Evolutionary conservation across 2,797 vertebrate genomes (phyloP).

Genomic region (Rhyacichthys aspro): DNA sequence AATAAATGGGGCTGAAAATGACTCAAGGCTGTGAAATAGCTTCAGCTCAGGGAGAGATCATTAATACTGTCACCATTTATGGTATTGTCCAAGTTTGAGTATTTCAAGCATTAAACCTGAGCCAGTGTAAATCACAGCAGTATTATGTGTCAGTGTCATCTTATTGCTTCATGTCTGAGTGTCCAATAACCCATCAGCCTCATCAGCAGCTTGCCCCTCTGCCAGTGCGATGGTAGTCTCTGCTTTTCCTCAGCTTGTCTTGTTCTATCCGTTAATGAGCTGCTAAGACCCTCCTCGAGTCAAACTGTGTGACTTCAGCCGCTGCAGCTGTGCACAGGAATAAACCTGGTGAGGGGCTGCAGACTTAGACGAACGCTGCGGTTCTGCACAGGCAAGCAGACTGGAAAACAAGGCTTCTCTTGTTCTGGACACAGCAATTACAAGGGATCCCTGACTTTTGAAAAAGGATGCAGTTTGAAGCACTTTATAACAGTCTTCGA

Average conservation of each 20-base stretch:
- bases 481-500: conserved; percentile 38
- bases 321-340: conserved; percentile 73
- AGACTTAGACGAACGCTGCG: conserved; percentile 21
- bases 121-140: neutral
- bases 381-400: conserved; percentile 62
- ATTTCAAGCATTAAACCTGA: too few relatives aligned
- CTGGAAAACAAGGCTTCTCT: conserved; percentile 67
- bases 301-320: conserved; percentile 69
- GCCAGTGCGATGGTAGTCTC: conserved; percentile 43
- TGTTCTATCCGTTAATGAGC: conserved; percentile 70
- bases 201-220: neutral
- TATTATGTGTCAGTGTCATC: conserved; percentile 23
- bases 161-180: conserved; percentile 23
- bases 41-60: too few relatives aligned
- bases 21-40: too few relatives aligned
- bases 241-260: conserved; percentile 55
- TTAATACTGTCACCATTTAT: too few relatives aligned
- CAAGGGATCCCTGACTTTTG: conserved; percentile 47
- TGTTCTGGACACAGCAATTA: conserved; percentile 63
- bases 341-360: conserved; percentile 56
- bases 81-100: too few relatives aligned
- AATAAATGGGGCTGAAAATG: too few relatives aligned
- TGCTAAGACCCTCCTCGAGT: conserved; percentile 62
- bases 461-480: conserved; percentile 40
- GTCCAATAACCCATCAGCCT: conserved; percentile 24